Percentiles rank a stretch among this genome's conserved stretches.
phyloP scores from a whole-genome alignment of 2,888 invertebrate genomes.

The Chloroclystis v-ata region DNA sequence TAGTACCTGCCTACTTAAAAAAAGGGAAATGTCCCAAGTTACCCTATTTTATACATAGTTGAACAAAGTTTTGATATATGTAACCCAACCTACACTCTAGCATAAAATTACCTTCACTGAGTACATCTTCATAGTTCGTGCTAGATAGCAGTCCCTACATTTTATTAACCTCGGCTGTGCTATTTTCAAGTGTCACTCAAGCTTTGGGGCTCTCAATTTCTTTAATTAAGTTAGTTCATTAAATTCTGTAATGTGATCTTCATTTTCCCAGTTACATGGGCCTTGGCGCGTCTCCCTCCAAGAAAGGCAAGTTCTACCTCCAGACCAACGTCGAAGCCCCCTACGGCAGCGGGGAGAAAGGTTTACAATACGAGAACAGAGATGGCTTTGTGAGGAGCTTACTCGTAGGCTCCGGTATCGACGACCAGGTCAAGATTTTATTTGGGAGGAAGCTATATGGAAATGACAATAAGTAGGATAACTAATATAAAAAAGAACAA shows the following conservation, averaged over 20 bases:
- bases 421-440: not conserved
- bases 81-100: no score
- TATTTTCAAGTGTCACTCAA: not conserved
- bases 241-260: not conserved
- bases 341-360: conserved; percentile 15
- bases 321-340: conserved; percentile 22
- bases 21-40: no score
- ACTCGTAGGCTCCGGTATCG: conserved; percentile 9
- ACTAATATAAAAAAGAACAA: no score
- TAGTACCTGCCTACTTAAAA: no score
- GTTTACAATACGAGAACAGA: conserved; percentile 22
- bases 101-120: no score
- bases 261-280: conserved; percentile 30
- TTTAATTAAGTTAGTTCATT: not conserved
- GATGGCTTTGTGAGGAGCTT: conserved; percentile 18
- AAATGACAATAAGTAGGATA: no score
- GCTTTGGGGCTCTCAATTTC: not conserved
- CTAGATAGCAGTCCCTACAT: no score
- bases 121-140: no score
- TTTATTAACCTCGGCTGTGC: no score
- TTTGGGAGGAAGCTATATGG: not conserved
- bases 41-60: no score
- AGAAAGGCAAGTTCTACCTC: conserved; percentile 25
- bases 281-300: conserved; percentile 7
- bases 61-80: no score